Evolutionary conservation across 2,888 invertebrate species (phyloP), one percentile per base, ranked within the genome.

Genomic region (Mimumesa dahlbomi): DNA sequence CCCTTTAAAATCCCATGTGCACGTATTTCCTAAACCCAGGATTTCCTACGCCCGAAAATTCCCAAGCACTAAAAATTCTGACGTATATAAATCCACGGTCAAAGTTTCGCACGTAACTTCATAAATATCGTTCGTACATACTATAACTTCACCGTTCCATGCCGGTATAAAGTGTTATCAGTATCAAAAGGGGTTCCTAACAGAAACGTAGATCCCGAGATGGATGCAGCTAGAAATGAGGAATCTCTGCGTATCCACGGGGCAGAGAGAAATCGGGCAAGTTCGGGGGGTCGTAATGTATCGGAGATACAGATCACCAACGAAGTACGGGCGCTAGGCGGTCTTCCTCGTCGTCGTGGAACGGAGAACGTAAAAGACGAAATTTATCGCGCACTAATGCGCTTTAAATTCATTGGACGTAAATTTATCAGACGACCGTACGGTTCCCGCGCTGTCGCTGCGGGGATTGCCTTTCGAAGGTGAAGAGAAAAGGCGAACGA

Each of bases 401-500:
- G 46, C 64, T 57, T 71, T 75, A 75, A 71, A 71, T 59, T 75
- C 70, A 62, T 75, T 57, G 63, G 63, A 66, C 62, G 66, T 70
- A 56, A 74, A 75, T 74, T 75, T 63, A 67, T 75, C 74, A 61
- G 48, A 36, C 25, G 57, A 31, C 16, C 52, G 62, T 36, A 49
- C 45, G 48, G 61, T 75, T 74, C 68, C 68, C 73, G 68, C 74
- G 64, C 73, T 68, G 73, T 74, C 74, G 61, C 68, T 46, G 50
- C 61, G 45, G 66, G 61, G 54, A 50, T 34, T 31, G 62, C 54
- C 56, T 25, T 52, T 67, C 63, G 54, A 63, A 22, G 56, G 21
- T 4, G 54, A 34, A 7, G 61, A 58, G 21, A 50, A 50, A 67
- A 13, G 54, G 53, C 34, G 56, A 48, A 22, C 21, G 54, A 16